A percentile compares a stretch with the other conserved stretches of the same genome.
These are phyloP conservation scores for Hirtodrosophila alboralis DNA, from an alignment of 2,888 invertebrate species.

Conservation along the genomic window DNA sequence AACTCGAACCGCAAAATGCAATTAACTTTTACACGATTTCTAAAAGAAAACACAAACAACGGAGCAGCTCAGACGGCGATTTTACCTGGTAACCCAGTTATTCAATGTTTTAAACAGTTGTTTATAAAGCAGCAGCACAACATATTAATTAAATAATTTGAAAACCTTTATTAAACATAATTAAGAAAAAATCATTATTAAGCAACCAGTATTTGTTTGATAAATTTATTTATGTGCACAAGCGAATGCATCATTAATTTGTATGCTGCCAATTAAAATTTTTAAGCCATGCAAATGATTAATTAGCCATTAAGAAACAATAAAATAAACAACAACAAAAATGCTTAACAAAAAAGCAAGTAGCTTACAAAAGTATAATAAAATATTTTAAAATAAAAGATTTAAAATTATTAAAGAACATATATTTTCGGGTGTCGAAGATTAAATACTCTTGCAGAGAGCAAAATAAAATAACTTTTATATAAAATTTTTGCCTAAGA, in stretches of 20 bases:
- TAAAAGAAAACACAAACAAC: constrained; percentile 66
- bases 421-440: too few species aligned
- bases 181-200: constrained; percentile 20
- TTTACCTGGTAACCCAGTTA: constrained; percentile 63
- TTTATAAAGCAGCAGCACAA: constrained; percentile 24
- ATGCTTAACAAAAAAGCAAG: too few species aligned
- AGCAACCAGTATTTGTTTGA: constrained; percentile 20
- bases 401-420: too few species aligned
- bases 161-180: constrained; percentile 21
- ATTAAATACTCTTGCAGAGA: too few species aligned
- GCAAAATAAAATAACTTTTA: too few species aligned
- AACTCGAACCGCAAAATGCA: constrained; percentile 58
- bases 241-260: constrained; percentile 31
- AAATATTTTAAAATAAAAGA: too few species aligned
- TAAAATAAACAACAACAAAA: too few species aligned
- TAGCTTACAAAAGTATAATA: too few species aligned
- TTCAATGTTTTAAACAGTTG: constrained; percentile 32
- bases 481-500: too few species aligned
- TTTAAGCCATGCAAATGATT: constrained; percentile 22
- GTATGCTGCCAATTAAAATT: constrained; percentile 6
- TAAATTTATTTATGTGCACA: constrained; percentile 2
- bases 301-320: constrained; percentile 20
- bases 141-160: constrained; percentile 40
- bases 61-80: constrained; percentile 12
- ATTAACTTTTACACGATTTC: constrained; percentile 74